Evolutionary conservation across 2,888 invertebrate species (phyloP).

Genomic region (Caradrina clavipalpis): DNA sequence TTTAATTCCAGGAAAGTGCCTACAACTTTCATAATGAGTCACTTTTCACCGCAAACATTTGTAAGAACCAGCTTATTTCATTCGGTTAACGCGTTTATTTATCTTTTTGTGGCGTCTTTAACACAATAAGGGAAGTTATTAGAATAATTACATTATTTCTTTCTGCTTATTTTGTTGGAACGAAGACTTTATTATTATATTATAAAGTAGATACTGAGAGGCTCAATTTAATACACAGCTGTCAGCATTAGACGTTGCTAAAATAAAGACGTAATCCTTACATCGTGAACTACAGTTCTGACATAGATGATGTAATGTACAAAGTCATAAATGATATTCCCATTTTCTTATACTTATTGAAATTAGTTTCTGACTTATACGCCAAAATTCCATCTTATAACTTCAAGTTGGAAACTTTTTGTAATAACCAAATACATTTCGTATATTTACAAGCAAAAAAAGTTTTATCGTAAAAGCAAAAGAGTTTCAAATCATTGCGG

Average conservation of each 20-base stretch:
- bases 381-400: slow-evolving; percentile 24
- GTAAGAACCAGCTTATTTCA: slow-evolving; percentile 57
- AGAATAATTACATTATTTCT: slow-evolving; percentile 40
- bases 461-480: slow-evolving; percentile 34
- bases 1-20: slow-evolving; percentile 67
- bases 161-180: slow-evolving; percentile 20
- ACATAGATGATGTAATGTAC: background rate
- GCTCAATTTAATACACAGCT: background rate
- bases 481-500: slow-evolving; percentile 31
- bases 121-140: slow-evolving; percentile 32
- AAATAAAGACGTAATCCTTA: background rate
- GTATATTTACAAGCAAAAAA: slow-evolving; percentile 37
- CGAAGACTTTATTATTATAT: slow-evolving; percentile 1
- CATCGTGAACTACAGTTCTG: background rate
- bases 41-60: slow-evolving; percentile 59
- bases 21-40: slow-evolving; percentile 61
- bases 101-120: slow-evolving; percentile 37
- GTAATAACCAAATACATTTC: slow-evolving; percentile 35
- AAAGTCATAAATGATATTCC: background rate
- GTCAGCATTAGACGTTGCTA: background rate
- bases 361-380: slow-evolving; percentile 25
- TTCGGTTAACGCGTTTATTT: slow-evolving; percentile 46
- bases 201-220: slow-evolving; percentile 3
- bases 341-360: slow-evolving; percentile 13
- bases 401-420: slow-evolving; percentile 29